Base-by-base conservation (phyloP, 2,797 vertebrate species). In the Anguilla megastoma region DNA sequence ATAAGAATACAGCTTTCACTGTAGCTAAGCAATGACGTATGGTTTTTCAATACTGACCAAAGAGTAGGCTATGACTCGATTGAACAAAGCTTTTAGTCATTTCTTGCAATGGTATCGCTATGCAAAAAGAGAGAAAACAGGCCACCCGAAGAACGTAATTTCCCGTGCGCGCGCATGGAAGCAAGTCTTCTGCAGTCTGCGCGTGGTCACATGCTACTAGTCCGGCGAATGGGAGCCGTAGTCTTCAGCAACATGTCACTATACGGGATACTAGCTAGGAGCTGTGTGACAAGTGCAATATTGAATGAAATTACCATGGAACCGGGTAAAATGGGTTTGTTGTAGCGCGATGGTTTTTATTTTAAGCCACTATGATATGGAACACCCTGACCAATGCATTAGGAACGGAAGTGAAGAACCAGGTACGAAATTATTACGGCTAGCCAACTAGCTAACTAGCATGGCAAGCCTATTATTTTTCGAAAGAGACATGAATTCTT, bases 231-330 rank as follows among this genome's bases (percentile, higher is more conserved):
- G 66, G 85, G 79, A 83, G 85, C 5, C 48, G 79, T 27, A 12
- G 50, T 24, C 80, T 85, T 83, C 50, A 79, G 85, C 90, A 93
- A 93, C 91, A 93, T 87, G 93, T 93, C 93, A 91, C 83, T 50
- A 33, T 10, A 58, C 33, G 66, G 89, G 90, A 87, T 89, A 58
- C 12, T 2, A 54, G 91, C 92, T 91, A 91, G 86, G 45, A 80
- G 41, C 41, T 48, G 27, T 36, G 9, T 52, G 50, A 79, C 69
- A 80, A 54, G 86, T 52, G n/a, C 63, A 80, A 33, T 36, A 58
- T 33, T 54, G 48, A 58, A 54, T 79, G n/a, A 54, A 86, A 52
- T 50, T 54, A 18, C 45, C 12, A 76, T 56, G 71, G 52, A 36
- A 33, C 71, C 52, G 27, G 48, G 41, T 56, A 27, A 87, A n/a